Evolutionary conservation across 2,113 vertebrate species (phyloP).

Genomic region (Myrmecophaga tridactyla): DNA sequence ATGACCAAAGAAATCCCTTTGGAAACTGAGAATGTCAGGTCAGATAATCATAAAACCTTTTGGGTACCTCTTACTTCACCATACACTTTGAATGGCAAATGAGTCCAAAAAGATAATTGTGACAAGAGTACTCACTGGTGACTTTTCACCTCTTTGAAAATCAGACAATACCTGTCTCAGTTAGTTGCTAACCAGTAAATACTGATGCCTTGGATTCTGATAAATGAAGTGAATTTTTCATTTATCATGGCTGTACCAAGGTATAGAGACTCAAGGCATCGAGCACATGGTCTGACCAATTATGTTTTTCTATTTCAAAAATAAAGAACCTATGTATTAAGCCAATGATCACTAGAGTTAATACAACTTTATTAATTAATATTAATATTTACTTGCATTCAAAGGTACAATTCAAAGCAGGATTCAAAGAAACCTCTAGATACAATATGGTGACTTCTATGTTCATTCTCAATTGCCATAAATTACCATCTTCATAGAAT

Average conservation of each 20-base stretch:
- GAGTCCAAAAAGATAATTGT: not conserved
- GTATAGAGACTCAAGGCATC: not conserved
- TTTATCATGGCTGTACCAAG: not conserved
- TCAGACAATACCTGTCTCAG: not conserved
- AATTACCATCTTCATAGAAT: not conserved
- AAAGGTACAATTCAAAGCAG: not conserved
- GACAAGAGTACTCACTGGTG: not conserved
- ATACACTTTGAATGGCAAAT: not conserved
- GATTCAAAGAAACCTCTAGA: not conserved
- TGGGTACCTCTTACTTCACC: not conserved
- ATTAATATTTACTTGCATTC: not conserved
- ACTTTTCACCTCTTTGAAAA: not conserved
- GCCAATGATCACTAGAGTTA: not conserved
- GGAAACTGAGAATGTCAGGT: not conserved
- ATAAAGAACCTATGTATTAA: not conserved
- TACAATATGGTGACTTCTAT: not conserved
- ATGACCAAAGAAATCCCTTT: conserved; percentile 5
- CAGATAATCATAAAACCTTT: conserved; percentile 1
- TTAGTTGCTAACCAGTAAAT: not conserved
- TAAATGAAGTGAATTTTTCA: not conserved
- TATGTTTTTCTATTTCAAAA: not conserved
- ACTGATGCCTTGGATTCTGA: not conserved
- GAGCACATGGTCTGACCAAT: not conserved
- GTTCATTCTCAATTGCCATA: not conserved
- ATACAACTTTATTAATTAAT: not conserved